Conservation (phyloP, 2,113 vertebrate genomes). For the Poecile atricapillus region DNA sequence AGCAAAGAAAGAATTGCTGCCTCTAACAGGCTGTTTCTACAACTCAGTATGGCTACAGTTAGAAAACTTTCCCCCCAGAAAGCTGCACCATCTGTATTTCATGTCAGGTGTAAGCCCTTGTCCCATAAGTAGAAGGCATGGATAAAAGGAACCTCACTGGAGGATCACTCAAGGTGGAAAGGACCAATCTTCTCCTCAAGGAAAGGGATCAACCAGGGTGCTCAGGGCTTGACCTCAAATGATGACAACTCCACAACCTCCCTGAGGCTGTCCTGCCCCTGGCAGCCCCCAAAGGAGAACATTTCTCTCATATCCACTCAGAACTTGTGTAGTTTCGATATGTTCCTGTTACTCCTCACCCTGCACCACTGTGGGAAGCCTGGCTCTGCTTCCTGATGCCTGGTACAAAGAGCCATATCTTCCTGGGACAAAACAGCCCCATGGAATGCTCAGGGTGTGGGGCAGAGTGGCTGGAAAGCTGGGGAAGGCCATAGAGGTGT, state of each 20-base stretch:
- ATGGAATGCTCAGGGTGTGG: fast-evolving
- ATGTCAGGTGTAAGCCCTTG: not conserved
- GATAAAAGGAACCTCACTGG: not conserved
- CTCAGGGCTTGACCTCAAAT: not conserved
- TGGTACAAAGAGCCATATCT: not conserved
- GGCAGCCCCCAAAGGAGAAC: not conserved
- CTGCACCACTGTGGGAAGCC: not conserved
- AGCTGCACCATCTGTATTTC: not conserved
- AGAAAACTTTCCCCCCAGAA: not conserved
- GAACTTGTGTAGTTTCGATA: not conserved
- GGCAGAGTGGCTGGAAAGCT: not conserved
- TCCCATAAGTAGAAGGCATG: not conserved
- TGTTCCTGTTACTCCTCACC: not conserved
- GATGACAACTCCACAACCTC: fast-evolving
- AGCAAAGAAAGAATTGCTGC: not conserved
- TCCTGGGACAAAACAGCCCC: not conserved
- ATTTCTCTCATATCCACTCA: not conserved
- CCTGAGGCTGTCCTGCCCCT: not conserved
- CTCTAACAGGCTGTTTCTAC: not conserved
- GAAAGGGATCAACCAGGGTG: not conserved
- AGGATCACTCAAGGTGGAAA: too few species aligned
- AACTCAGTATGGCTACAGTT: not conserved
- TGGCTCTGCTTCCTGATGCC: not conserved
- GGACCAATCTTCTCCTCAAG: not conserved
- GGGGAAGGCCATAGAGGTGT: not conserved